Percentiles rank a stretch among this genome's conserved stretches.
Evolutionary conservation across 2,113 vertebrate species (phyloP).

Genomic region (Myiozetetes cayanensis): DNA sequence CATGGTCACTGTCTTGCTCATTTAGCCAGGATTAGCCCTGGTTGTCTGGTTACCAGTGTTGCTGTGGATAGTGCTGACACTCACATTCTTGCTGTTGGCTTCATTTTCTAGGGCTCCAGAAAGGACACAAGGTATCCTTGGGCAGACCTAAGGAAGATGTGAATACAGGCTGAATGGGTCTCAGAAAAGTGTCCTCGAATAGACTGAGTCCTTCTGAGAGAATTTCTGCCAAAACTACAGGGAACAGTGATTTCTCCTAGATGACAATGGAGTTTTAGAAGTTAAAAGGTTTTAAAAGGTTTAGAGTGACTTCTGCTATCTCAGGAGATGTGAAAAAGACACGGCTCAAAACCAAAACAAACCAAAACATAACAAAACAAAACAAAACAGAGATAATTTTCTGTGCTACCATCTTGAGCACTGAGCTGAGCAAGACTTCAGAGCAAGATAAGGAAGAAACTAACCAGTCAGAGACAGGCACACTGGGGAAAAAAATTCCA

Average conservation of each 20-base stretch:
- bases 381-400: not conserved
- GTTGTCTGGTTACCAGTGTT: not conserved
- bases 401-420: not conserved
- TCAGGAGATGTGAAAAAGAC: not conserved
- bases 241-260: not conserved
- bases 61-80: not conserved
- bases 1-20: not conserved
- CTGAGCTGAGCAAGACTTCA: not conserved
- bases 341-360: not conserved
- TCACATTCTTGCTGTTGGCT: not conserved
- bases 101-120: not conserved
- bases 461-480: not conserved
- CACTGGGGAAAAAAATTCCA: not conserved
- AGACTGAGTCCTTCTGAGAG: not conserved
- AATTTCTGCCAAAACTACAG: not conserved
- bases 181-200: not conserved
- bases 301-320: not conserved
- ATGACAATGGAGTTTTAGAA: not conserved
- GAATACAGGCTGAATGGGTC: not conserved
- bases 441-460: not conserved
- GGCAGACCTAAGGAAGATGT: not conserved
- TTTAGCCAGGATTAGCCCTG: not conserved
- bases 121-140: not conserved
- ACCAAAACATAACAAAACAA: not conserved
- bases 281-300: not conserved